Percentiles rank a stretch among this genome's conserved stretches.
Evolutionary conservation across 1,140 invertebrate species (phyloP).

Genomic region (Eurosta solidaginis): DNA sequence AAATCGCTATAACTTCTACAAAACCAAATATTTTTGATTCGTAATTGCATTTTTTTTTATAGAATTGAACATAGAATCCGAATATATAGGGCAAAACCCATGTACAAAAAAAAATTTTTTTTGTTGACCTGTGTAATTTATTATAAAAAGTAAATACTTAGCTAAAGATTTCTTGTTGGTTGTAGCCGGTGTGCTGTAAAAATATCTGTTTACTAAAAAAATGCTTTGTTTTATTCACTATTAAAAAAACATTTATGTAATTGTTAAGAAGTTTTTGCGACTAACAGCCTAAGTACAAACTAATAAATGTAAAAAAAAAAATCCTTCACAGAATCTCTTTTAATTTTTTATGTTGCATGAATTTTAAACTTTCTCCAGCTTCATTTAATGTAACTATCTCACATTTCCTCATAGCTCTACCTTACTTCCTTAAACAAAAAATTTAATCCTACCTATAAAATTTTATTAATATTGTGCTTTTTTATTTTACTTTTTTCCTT

Average conservation of each 20-base stretch:
- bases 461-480: conserved; percentile 1
- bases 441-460: background rate
- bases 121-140: background rate
- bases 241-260: background rate
- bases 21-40: too few species aligned
- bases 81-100: background rate
- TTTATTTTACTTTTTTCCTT: conserved; percentile 11
- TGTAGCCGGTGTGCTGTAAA: background rate
- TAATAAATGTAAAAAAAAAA: background rate
- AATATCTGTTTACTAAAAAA: background rate
- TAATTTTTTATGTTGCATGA: background rate
- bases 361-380: background rate
- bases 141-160: background rate
- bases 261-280: background rate
- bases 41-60: too few species aligned
- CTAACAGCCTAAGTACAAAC: background rate
- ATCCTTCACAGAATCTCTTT: background rate
- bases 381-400: background rate
- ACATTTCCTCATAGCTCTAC: background rate
- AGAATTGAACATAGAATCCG: too few species aligned
- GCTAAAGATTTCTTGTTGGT: background rate
- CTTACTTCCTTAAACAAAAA: background rate
- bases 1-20: too few species aligned
- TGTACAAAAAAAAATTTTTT: background rate
- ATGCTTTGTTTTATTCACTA: background rate